Conservation (phyloP, 1,140 invertebrate species). For the Listronotus bonariensis region DNA sequence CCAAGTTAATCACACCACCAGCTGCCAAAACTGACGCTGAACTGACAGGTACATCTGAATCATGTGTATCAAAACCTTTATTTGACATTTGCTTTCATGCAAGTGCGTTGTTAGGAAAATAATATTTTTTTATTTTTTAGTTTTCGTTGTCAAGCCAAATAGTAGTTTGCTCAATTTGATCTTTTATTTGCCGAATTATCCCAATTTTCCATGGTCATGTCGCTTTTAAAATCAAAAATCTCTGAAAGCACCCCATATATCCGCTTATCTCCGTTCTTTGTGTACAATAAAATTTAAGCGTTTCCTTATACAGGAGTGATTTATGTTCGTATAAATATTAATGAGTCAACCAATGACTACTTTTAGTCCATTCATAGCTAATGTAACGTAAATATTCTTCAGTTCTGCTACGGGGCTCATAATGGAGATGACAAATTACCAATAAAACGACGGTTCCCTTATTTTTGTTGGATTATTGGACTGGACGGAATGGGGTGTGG, state of each 20-base stretch:
- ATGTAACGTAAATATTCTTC: slow-evolving; percentile 35
- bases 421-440: slow-evolving; percentile 33
- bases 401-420: slow-evolving; percentile 23
- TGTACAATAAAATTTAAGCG: slow-evolving; percentile 30
- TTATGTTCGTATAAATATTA: slow-evolving; percentile 35
- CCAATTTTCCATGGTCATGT: slow-evolving; percentile 27
- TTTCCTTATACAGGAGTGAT: slow-evolving; percentile 34
- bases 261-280: slow-evolving; percentile 31
- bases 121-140: too few species aligned
- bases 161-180: too few species aligned
- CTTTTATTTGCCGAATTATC: slow-evolving; percentile 13
- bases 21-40: too few species aligned
- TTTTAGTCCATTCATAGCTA: slow-evolving; percentile 36
- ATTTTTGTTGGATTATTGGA: slow-evolving; percentile 24
- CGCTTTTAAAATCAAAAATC: slow-evolving; percentile 28
- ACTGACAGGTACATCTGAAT: too few species aligned
- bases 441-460: slow-evolving; percentile 31
- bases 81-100: too few species aligned
- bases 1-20: too few species aligned
- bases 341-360: slow-evolving; percentile 35
- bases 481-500: slow-evolving; percentile 5
- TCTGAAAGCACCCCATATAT: slow-evolving; percentile 30
- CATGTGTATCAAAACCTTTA: too few species aligned
- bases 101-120: too few species aligned
- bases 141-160: too few species aligned